A percentile compares a stretch with the other conserved stretches of the same genome.
These are phyloP conservation scores for Trichechus manatus DNA, from an alignment of 2,113 vertebrate genomes.

Conservation along the genomic window DNA sequence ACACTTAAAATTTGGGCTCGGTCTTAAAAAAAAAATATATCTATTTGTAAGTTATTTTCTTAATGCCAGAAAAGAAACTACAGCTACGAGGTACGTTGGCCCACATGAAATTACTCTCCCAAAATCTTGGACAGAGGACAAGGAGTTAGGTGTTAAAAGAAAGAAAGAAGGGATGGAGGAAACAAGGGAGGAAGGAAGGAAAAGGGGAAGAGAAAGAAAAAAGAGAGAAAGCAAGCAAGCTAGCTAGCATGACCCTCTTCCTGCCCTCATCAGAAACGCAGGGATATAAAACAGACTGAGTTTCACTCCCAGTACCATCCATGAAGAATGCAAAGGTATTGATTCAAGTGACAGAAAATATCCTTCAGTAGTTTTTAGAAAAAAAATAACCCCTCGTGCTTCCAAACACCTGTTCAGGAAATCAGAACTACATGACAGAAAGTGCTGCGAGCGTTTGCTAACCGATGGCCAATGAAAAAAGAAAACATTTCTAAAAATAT, in stretches of 20 bases:
- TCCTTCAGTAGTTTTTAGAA: neutral
- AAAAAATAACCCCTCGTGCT: neutral
- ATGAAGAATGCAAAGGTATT: neutral
- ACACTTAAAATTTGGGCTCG: neutral
- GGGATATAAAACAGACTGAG: neutral
- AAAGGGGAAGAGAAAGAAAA: fast-evolving
- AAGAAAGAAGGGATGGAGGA: neutral
- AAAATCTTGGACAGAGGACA: neutral
- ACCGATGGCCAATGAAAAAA: slow-evolving; percentile 7
- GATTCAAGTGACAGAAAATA: neutral
- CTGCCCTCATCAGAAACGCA: neutral
- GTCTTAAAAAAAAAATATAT: neutral
- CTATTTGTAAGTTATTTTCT: neutral
- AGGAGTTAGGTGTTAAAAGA: neutral
- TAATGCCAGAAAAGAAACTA: slow-evolving; percentile 29
- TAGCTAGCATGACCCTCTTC: neutral
- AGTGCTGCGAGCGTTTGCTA: slow-evolving; percentile 1
- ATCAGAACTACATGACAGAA: neutral
- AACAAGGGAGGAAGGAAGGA: fast-evolving
- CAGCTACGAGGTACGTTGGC: neutral
- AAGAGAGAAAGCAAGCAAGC: fast-evolving
- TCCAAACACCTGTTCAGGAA: slow-evolving; percentile 71
- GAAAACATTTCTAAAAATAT: slow-evolving; percentile 73
- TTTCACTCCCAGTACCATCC: neutral
- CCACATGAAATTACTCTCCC: neutral